Percentiles rank a stretch among this genome's conserved stretches.
Conservation (phyloP, 2,888 invertebrate genomes). For the Elmis aenea region DNA sequence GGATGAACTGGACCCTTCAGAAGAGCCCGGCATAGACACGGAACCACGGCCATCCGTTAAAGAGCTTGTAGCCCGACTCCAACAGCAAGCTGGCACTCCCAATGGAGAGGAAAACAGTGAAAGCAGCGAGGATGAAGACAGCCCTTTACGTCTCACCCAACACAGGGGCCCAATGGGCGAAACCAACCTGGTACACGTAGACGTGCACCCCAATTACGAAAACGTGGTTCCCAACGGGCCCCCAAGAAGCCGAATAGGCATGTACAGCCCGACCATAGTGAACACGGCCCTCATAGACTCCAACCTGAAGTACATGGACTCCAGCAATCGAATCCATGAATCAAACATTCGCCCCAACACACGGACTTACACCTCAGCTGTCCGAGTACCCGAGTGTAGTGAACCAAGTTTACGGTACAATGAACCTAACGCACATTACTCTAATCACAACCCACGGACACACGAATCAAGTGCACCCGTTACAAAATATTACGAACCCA, state of each 20-base stretch:
- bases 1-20: constrained; percentile 41
- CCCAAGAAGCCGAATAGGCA: constrained; percentile 46
- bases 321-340: constrained; percentile 39
- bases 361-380: constrained; percentile 15
- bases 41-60: constrained; percentile 55
- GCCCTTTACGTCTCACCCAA: constrained; percentile 34
- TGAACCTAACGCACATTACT: not conserved
- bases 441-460: not conserved
- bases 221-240: constrained; percentile 40
- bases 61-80: constrained; percentile 59
- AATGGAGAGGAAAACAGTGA: constrained; percentile 40
- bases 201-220: constrained; percentile 49
- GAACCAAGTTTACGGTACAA: constrained; percentile 8
- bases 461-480: not conserved
- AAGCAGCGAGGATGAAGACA: constrained; percentile 45
- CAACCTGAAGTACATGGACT: constrained; percentile 37
- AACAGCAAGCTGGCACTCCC: constrained; percentile 41
- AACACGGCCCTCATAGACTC: constrained; percentile 35
- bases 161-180: constrained; percentile 55
- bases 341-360: constrained; percentile 21
- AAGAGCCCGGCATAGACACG: constrained; percentile 30
- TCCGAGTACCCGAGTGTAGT: constrained; percentile 8
- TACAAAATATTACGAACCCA: constrained; percentile 5
- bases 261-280: constrained; percentile 48
- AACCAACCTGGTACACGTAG: constrained; percentile 44